Base-by-base conservation (phyloP, 2,797 vertebrate species). In the Podarcis lilfordi region DNA sequence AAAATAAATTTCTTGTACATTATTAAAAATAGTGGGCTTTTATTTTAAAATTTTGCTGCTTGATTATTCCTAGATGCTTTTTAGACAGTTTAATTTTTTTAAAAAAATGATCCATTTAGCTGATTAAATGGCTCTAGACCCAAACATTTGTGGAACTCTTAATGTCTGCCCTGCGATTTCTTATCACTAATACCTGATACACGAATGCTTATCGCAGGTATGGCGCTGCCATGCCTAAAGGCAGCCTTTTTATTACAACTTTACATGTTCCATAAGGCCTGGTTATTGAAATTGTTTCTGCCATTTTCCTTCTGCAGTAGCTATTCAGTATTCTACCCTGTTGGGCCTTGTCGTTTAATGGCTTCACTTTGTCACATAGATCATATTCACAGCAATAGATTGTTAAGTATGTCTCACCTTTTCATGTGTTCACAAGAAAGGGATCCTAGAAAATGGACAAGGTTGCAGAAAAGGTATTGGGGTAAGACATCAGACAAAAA, bases 1-100 rank as follows among this genome's bases (percentile, higher is more conserved):
- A 87, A 82, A 74, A 71, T 79, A 83, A 79, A 50, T 64, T 55
- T 19, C 10, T 80, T 86, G 77, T 55, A 55, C 50, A 15, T 55
- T 86, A 21, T 76, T 82, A 82, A 87, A 82, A 64, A 71, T 79
- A 83, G 50, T 82, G 25, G 27, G 2, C 29, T 43, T 37, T 5
- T 77, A 21, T 77, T 35, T 35, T 5, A 66, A 40, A 76, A 55
- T 29, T 37, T 29, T 50, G 29, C 32, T 61, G 40, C 66, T 37
- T 37, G 32, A 25, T 81, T 64, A 80, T 64, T n/a, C 55, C 32
- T 74, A 76, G 19, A 77, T 27, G n/a, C 35, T 43, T 29, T 64
- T 66, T 84, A 71, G 55, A 37, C 21, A 81, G 21, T 61, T 55
- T 8, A 59, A 35, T n/a, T 77, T 27, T 8, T 69, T 69, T 9